A percentile compares a stretch with the other conserved stretches of the same genome.
Conservation (phyloP, 2,888 invertebrate species). For the Protophormia terraenovae region DNA sequence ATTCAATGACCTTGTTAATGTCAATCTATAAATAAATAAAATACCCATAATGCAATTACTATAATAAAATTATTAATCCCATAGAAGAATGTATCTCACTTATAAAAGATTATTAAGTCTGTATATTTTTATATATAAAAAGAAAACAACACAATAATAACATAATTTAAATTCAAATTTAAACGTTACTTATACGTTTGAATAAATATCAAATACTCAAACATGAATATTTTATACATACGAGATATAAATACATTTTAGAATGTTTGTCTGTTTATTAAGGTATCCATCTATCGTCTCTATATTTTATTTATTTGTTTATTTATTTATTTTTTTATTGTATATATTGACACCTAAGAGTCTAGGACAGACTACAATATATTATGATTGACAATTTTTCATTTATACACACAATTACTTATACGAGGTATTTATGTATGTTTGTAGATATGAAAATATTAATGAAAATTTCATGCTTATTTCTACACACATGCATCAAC, state of each 20-base stretch:
- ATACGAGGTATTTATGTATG: too few relatives aligned
- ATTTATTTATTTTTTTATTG: background rate
- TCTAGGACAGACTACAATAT: background rate
- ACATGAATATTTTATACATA: background rate
- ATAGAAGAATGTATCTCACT: too few relatives aligned
- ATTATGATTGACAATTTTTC: constrained; percentile 3
- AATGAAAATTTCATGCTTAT: constrained; percentile 26
- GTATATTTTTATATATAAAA: too few relatives aligned
- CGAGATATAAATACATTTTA: background rate
- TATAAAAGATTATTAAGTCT: too few relatives aligned
- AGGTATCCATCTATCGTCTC: too few relatives aligned
- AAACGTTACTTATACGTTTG: background rate
- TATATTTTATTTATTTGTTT: background rate
- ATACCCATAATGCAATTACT: too few relatives aligned
- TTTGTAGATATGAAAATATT: background rate
- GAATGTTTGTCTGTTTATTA: too few relatives aligned
- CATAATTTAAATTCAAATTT: background rate
- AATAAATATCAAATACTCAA: constrained; percentile 3
- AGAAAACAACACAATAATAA: too few relatives aligned
- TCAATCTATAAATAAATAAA: too few relatives aligned
- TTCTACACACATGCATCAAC: background rate
- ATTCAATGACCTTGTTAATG: too few relatives aligned
- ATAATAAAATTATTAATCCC: too few relatives aligned
- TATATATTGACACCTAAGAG: constrained; percentile 41
- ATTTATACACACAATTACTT: too few relatives aligned